phyloP scores from a whole-genome alignment of 1,140 invertebrate species.

The Chionoecetes opilio region DNA sequence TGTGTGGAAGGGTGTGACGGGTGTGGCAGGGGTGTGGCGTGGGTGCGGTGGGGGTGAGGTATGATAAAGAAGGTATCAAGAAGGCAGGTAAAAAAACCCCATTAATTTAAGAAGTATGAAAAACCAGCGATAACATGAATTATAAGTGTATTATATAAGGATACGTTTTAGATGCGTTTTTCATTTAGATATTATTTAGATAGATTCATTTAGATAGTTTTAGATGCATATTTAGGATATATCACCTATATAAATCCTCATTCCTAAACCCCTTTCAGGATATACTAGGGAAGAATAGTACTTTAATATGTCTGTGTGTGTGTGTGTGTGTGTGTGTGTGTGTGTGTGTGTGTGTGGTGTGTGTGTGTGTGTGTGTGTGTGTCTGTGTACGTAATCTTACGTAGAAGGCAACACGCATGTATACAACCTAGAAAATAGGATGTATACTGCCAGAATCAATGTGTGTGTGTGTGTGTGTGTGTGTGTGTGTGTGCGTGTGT shows the following conservation, averaged over 20 bases:
- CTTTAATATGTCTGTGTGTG: neutral
- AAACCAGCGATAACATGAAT: neutral
- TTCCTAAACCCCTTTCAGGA: too few relatives aligned
- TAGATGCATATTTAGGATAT: too few relatives aligned
- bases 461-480: too few relatives aligned
- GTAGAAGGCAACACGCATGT: neutral
- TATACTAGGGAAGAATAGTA: neutral
- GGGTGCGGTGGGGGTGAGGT: neutral
- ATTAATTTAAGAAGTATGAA: too few relatives aligned
- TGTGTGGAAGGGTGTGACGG: too few relatives aligned
- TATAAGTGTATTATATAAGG: neutral
- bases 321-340: slow-evolving; percentile 27
- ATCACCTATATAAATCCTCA: too few relatives aligned
- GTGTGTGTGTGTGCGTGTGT: too few relatives aligned
- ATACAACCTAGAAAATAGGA: neutral
- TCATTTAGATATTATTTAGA: too few relatives aligned
- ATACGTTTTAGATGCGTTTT: too few relatives aligned
- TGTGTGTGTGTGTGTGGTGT: neutral
- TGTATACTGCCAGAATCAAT: neutral
- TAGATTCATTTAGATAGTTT: too few relatives aligned
- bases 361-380: neutral
- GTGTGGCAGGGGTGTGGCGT: too few relatives aligned
- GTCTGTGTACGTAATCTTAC: neutral
- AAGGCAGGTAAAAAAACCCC: too few relatives aligned
- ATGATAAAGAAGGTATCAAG: neutral